These are phyloP conservation scores for Corydoras sp. DNA, from an alignment of 2,113 vertebrate genomes.

Conservation along the genomic window DNA sequence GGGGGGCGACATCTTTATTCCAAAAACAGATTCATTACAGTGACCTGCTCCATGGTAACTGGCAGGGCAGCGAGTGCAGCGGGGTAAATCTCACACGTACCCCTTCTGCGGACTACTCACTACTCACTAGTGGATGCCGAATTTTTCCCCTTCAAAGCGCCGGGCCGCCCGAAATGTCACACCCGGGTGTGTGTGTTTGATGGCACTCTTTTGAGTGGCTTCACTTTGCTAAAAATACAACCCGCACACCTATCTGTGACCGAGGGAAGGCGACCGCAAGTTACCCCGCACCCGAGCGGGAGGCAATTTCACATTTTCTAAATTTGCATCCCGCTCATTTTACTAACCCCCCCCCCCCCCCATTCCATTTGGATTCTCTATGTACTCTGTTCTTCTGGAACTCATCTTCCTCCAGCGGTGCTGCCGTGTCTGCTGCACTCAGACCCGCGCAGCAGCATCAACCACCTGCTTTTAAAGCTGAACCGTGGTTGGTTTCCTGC, in stretches of 20 bases:
- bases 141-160: conserved; percentile 41
- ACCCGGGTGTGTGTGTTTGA: conserved; percentile 44
- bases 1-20: too few species aligned
- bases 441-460: too few species aligned
- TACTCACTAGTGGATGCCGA: conserved; percentile 31
- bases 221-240: conserved; percentile 7
- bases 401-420: too few species aligned
- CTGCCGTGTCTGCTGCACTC: too few species aligned
- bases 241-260: not conserved
- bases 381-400: too few species aligned
- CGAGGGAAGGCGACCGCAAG: not conserved
- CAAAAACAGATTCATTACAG: too few species aligned
- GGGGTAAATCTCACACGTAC: conserved; percentile 20
- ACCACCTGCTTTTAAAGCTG: too few species aligned
- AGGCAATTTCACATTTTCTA: too few species aligned
- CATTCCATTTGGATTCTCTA: too few species aligned
- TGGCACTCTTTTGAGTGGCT: conserved; percentile 1
- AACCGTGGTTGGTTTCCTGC: too few species aligned
- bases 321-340: too few species aligned
- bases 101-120: conserved; percentile 43
- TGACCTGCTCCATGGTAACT: conserved; percentile 17
- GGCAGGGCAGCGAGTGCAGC: conserved; percentile 3
- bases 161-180: conserved; percentile 54
- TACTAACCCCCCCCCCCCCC: too few species aligned
- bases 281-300: not conserved